These are phyloP conservation scores for Zapornia atra DNA, from an alignment of 2,113 vertebrate species.

Conservation along the genomic window DNA sequence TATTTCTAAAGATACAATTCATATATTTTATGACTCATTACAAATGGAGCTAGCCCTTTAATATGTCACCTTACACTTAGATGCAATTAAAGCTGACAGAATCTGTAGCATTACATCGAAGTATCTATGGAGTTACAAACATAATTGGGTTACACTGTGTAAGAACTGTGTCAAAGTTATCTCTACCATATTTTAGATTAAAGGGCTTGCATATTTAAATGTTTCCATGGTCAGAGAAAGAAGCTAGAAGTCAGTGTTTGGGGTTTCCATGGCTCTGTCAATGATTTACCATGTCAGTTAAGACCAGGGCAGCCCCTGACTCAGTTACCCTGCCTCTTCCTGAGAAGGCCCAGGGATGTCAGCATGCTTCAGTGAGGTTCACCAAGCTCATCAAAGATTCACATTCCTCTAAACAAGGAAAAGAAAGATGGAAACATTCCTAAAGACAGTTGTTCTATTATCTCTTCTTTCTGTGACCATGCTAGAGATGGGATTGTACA, in stretches of 20 bases:
- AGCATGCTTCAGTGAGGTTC: not conserved
- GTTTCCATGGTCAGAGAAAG: not conserved
- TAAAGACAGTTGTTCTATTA: not conserved
- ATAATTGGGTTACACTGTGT: not conserved
- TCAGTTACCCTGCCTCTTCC: not conserved
- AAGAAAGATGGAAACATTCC: not conserved
- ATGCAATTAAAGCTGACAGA: not conserved
- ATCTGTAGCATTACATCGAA: not conserved
- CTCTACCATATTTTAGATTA: not conserved
- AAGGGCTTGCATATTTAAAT: not conserved
- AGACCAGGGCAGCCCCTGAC: not conserved
- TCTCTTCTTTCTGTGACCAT: not conserved
- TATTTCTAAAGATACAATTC: not conserved
- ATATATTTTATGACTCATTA: not conserved
- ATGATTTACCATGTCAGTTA: not conserved
- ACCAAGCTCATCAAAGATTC: not conserved
- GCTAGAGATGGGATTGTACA: rapidly evolving
- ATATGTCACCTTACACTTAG: not conserved
- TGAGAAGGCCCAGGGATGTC: not conserved
- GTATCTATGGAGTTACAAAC: not conserved
- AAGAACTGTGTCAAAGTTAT: not conserved
- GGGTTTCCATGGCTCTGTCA: not conserved
- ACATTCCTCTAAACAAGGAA: not conserved
- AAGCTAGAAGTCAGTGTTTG: not conserved
- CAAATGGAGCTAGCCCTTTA: not conserved